Base-by-base conservation (phyloP, 2,797 vertebrate species). In the Onychomys arenicola region DNA sequence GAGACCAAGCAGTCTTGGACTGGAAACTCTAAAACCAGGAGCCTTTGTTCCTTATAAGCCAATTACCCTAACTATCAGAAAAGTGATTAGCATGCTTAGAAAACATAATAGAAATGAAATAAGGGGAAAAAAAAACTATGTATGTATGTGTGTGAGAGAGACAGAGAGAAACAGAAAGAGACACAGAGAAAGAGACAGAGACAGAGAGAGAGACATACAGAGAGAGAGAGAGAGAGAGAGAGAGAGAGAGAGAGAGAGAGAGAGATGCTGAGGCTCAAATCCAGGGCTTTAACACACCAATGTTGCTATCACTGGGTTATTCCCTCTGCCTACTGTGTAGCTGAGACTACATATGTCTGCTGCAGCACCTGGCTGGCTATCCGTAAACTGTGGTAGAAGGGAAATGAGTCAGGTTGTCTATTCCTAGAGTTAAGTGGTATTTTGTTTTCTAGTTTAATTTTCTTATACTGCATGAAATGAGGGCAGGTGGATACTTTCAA, bases 41-140 rank as follows among this genome's bases (percentile, higher is more conserved):
- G 1, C 23, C 14, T 90, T 65, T 27, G 59, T 49, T 43, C 52
- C 11, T 76, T 49, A 21, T 67, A 29, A 52, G 6, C 67, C 55
- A 32, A 21, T 80, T 37, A 90, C 49, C 89, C 59, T n/a, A 21
- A 13, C 12, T 63, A 63, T 49, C 63, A 43, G 43, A 37, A 90
- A 52, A 46, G 4, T 77, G 55, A 59, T 21, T 55, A 89, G 34
- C n/a, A 57, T 12, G 21, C 2, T 10, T 82, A 43, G 29, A n/a
- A 86, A 92, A 27, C 43, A 83, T 7, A 83, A 67, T n/a, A 40
- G 46, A 78, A 89, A 40, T 69, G 67, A n/a, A 80, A 91, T 93
- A 55, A n/a, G 65, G 16, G n/a, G n/a, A n/a, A 17, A 25, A 76
- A 69, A 85, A 80, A 69, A 85, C 1, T 27, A 52, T 57, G 9